phyloP scores from a whole-genome alignment of 2,888 invertebrate genomes.

The Xylophagus ater region DNA sequence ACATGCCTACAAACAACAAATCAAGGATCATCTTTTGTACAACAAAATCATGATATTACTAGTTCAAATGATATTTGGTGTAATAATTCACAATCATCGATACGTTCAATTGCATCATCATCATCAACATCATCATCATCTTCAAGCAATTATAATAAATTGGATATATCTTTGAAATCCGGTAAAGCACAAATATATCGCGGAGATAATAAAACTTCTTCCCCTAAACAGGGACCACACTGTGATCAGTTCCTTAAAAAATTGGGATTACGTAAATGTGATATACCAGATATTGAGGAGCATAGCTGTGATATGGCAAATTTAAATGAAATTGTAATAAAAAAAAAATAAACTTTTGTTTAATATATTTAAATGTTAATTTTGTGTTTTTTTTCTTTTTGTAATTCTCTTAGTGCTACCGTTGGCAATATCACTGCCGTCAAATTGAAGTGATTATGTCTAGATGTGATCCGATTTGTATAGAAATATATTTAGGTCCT shows the following conservation, averaged over 20 bases:
- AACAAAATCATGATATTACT: too few relatives aligned
- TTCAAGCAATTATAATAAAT: too few relatives aligned
- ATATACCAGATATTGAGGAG: conserved; percentile 34
- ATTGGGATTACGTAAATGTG: conserved; percentile 37
- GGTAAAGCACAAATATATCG: too few relatives aligned
- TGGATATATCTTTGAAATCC: too few relatives aligned
- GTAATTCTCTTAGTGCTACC: conserved; percentile 30
- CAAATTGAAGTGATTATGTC: conserved; percentile 36
- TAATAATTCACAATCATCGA: too few relatives aligned
- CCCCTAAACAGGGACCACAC: conserved; percentile 39
- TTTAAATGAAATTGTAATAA: conserved; percentile 36
- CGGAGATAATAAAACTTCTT: conserved; percentile 14
- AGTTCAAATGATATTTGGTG: too few relatives aligned
- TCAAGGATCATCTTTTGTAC: too few relatives aligned
- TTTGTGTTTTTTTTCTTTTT: conserved; percentile 2
- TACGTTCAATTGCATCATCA: too few relatives aligned
- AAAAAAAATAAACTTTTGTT: background rate
- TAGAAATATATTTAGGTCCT: conserved; percentile 39
- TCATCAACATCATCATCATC: too few relatives aligned
- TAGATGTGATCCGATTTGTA: conserved; percentile 36
- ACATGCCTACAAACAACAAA: conserved; percentile 27
- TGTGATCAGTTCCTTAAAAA: conserved; percentile 40
- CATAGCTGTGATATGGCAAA: conserved; percentile 40
- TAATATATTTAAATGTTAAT: background rate
- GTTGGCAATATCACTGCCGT: conserved; percentile 38